Evolutionary conservation across 2,888 invertebrate genomes (phyloP), one percentile per base, ranked within the genome.

Genomic region (Caenorhabditis parvicauda): DNA sequence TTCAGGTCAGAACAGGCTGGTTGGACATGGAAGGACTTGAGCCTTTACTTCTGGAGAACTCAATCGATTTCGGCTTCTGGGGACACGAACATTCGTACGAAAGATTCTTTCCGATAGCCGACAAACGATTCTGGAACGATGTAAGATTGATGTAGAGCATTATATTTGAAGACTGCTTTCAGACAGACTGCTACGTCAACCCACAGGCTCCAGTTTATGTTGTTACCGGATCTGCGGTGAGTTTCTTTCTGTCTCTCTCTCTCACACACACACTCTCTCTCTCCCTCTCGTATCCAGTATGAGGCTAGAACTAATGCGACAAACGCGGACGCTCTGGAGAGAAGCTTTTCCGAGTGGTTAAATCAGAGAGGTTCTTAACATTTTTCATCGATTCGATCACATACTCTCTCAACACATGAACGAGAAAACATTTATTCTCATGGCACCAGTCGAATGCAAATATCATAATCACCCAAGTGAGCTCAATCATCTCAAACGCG

Each of bases 11-110:
- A 19, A 76, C 68, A 25, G 82, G 82, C 7, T 64, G 81, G 39
- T 68, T 79, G 39, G 67, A 75, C 38, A 68, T 81, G 64, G 74
- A 76, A 19, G 84, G 86, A 3, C 82, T 96, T 64, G 96, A 96
- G 83, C 86, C 90, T 6, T 83, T 96, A 17, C 89, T 95, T 77
- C 88, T 88, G 79, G 85, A 90, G 70, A 88, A 89, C 82, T 91
- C 91, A 42, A 94, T 96, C 28, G 96, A 96, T 84, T 83, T 95
- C 52, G 88, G 88, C 80, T 85, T 96, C 52, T 94, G 93, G 92
- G 96, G 94, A 0, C 96, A 96, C 82, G 95, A 96, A 82, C 96
- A 96, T 84, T 90, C 91, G 27, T 96, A 96, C 82, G 95, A 96
- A 83, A 86, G 96, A 53, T 85, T 92, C 55, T 95, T 90, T 90